phyloP scores from a whole-genome alignment of 2,113 vertebrate genomes.

The Acrocephalus arundinaceus region DNA sequence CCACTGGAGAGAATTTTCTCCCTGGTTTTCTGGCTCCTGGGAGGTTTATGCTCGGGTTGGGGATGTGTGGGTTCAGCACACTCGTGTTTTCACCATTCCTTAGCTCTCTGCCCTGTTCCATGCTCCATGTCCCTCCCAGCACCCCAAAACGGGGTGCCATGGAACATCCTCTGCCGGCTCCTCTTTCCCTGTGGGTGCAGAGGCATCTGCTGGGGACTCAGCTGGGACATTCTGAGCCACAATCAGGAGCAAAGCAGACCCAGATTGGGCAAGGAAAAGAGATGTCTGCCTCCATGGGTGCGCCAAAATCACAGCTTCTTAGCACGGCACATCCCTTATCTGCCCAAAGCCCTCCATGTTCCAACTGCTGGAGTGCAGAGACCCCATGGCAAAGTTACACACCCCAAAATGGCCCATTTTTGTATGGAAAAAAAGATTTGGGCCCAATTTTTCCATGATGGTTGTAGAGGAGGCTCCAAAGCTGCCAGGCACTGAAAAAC shows the following conservation, averaged over 20 bases:
- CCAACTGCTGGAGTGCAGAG: background rate
- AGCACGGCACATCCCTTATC: background rate
- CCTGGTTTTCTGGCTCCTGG: rapidly evolving
- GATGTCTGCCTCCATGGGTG: background rate
- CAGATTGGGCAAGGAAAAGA: background rate
- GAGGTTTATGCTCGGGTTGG: background rate
- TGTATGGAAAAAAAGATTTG: background rate
- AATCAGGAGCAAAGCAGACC: background rate
- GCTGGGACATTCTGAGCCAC: background rate
- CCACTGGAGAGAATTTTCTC: background rate
- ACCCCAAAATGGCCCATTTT: background rate
- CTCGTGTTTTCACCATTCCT: background rate
- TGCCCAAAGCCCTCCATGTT: background rate
- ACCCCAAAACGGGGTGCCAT: rapidly evolving
- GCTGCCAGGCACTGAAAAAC: background rate
- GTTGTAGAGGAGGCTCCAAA: background rate
- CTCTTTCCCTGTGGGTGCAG: background rate
- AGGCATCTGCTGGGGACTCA: too few relatives aligned
- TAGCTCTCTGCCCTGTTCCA: rapidly evolving
- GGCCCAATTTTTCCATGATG: background rate
- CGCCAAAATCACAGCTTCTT: background rate
- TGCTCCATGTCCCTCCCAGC: background rate
- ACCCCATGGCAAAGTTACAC: background rate
- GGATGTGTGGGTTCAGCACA: background rate
- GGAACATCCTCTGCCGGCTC: background rate